These are phyloP conservation scores for Mionectes olivaceus DNA, from an alignment of 2,797 vertebrate genomes.

Conservation along the genomic window DNA sequence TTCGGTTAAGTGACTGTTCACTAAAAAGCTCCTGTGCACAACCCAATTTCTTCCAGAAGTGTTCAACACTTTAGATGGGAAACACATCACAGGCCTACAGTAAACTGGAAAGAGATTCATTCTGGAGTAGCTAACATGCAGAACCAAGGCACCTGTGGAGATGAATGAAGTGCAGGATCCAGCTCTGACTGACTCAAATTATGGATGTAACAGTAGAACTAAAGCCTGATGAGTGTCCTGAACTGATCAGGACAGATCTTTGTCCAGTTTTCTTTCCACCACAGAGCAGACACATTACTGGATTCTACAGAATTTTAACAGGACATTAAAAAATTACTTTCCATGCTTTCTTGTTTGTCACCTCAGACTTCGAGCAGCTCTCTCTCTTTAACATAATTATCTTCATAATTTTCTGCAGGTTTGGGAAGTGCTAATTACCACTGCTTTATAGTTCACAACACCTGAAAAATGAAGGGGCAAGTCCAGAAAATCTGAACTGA, in stretches of 20 bases:
- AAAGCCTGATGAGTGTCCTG: neutral
- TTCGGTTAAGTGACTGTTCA: neutral
- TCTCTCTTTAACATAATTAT: neutral
- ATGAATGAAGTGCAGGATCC: neutral
- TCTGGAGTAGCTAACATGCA: neutral
- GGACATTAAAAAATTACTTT: neutral
- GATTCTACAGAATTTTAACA: neutral
- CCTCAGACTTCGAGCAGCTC: neutral
- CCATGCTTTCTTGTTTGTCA: neutral
- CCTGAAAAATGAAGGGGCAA: neutral
- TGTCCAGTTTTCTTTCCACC: neutral
- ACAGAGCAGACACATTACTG: neutral
- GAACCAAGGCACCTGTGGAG: fast-evolving
- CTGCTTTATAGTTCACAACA: neutral
- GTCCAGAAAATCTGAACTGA: neutral
- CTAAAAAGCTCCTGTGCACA: neutral
- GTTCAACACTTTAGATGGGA: neutral
- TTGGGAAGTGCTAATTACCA: neutral
- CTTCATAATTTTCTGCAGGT: neutral
- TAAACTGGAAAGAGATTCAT: neutral
- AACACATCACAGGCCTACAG: neutral
- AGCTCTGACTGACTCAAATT: neutral
- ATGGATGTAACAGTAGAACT: neutral
- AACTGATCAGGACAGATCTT: neutral
- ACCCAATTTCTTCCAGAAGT: neutral